Evolutionary conservation across 2,888 invertebrate genomes (phyloP).

Genomic region (Oscheius myriophilus): DNA sequence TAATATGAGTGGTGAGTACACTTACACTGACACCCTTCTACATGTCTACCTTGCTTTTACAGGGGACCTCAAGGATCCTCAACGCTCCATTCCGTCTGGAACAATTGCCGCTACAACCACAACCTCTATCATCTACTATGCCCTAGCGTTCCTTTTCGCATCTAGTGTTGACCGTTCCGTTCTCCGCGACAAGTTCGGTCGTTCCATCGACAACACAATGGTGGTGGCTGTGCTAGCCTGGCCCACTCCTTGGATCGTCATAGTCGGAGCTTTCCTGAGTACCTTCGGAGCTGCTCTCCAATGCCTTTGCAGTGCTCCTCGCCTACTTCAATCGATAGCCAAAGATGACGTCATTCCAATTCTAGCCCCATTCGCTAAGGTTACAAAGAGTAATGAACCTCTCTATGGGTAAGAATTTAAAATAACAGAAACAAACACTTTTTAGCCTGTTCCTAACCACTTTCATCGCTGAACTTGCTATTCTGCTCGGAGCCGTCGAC

Average conservation of each 20-base stretch:
- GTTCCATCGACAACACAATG: constrained; percentile 92
- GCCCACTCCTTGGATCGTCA: constrained; percentile 98
- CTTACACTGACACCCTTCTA: too few species aligned
- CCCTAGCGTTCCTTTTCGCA: constrained; percentile 85
- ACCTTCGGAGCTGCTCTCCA: constrained; percentile 97
- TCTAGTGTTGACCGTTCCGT: constrained; percentile 91
- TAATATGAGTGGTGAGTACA: constrained; percentile 85
- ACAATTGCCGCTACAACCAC: constrained; percentile 95
- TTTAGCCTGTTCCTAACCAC: constrained; percentile 84
- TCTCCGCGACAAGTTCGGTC: constrained; percentile 97
- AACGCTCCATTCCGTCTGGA: constrained; percentile 96
- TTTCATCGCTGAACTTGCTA: constrained; percentile 75
- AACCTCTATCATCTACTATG: constrained; percentile 91
- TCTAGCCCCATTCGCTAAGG: constrained; percentile 88
- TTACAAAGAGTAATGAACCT: constrained; percentile 95
- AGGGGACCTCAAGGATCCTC: constrained; percentile 96
- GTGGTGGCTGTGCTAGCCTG: constrained; percentile 97
- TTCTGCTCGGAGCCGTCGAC: constrained; percentile 93
- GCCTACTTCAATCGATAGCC: constrained; percentile 87
- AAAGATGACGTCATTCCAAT: constrained; percentile 97
- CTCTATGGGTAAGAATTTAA: constrained; percentile 79
- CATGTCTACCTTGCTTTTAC: constrained; percentile 73
- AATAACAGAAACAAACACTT: too few species aligned
- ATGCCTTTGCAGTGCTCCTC: constrained; percentile 79
- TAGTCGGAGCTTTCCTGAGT: constrained; percentile 95